A percentile compares a stretch with the other conserved stretches of the same genome.
These are phyloP conservation scores for Oxystoma pomonae DNA, from an alignment of 2,888 invertebrate genomes.

Conservation along the genomic window DNA sequence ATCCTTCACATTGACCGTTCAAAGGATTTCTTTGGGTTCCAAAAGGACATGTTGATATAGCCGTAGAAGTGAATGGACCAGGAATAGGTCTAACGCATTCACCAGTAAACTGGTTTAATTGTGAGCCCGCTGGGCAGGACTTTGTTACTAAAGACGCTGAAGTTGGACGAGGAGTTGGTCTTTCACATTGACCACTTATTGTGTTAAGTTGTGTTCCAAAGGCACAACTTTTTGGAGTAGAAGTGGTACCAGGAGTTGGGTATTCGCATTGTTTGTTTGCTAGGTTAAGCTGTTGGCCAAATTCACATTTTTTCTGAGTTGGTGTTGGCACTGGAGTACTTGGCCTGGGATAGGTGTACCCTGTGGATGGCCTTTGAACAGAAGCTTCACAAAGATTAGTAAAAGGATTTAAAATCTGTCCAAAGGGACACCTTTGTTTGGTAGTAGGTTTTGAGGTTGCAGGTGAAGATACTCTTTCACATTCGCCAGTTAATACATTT, in stretches of 20 bases:
- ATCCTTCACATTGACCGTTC: constrained; percentile 13
- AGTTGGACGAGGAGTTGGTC: constrained; percentile 6
- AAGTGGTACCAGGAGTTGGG: neutral
- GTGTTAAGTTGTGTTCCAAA: constrained; percentile 31
- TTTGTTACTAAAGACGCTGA: constrained; percentile 1
- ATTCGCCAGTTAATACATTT: constrained; percentile 13
- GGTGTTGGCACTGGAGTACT: constrained; percentile 4
- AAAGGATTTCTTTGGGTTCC: constrained; percentile 9
- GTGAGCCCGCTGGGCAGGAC: constrained; percentile 14
- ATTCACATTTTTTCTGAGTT: constrained; percentile 10
- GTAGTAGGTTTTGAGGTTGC: constrained; percentile 7
- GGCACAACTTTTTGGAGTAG: constrained; percentile 39
- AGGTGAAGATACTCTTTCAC: constrained; percentile 12
- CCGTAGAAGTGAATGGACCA: neutral
- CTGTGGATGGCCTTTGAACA: neutral
- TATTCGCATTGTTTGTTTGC: constrained; percentile 1
- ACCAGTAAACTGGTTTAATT: constrained; percentile 11
- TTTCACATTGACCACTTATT: constrained; percentile 16
- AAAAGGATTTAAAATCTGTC: constrained; percentile 10
- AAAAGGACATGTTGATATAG: constrained; percentile 16
- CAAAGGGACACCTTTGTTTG: constrained; percentile 30
- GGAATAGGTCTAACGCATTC: constrained; percentile 20
- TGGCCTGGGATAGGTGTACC: constrained; percentile 20
- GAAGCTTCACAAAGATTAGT: neutral
- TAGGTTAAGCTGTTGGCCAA: constrained; percentile 8